These are phyloP conservation scores for Sarcophaga peregrina DNA, from an alignment of 1,140 invertebrate genomes.

Conservation along the genomic window DNA sequence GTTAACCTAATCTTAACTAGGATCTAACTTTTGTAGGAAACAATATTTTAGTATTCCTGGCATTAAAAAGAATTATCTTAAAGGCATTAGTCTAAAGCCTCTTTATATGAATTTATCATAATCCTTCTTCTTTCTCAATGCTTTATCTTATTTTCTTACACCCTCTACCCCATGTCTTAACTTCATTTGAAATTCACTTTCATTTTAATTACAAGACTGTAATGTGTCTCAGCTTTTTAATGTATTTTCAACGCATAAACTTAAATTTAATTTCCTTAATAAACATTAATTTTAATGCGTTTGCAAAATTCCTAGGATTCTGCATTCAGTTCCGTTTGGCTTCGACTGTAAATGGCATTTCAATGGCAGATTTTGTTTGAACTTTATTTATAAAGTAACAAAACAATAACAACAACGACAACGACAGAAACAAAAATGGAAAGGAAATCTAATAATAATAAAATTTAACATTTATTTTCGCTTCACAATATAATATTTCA, in stretches of 20 bases:
- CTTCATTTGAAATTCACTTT: not conserved
- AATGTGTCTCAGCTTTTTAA: not conserved
- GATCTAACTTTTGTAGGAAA: too few relatives aligned
- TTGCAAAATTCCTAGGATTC: not conserved
- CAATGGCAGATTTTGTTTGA: not conserved
- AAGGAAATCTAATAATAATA: constrained; percentile 26
- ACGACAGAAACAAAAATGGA: not conserved
- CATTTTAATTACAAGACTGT: not conserved
- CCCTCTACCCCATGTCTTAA: too few relatives aligned
- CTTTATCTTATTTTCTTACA: too few relatives aligned
- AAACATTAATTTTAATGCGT: constrained; percentile 8
- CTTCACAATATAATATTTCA: constrained; percentile 9
- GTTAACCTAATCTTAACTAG: too few relatives aligned
- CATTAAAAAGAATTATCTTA: too few relatives aligned
- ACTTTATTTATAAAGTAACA: not conserved
- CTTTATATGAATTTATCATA: too few relatives aligned
- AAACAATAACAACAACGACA: not conserved
- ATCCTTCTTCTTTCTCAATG: too few relatives aligned
- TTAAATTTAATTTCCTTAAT: constrained; percentile 28
- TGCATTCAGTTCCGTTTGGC: not conserved
- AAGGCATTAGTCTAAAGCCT: too few relatives aligned
- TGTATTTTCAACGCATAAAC: constrained; percentile 9
- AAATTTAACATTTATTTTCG: constrained; percentile 34
- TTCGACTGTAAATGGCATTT: not conserved
- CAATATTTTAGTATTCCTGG: too few relatives aligned